Percentiles rank a stretch among this genome's conserved stretches.
Evolutionary conservation across 2,113 vertebrate species (phyloP).

Genomic region (Gobiocypris rarus): DNA sequence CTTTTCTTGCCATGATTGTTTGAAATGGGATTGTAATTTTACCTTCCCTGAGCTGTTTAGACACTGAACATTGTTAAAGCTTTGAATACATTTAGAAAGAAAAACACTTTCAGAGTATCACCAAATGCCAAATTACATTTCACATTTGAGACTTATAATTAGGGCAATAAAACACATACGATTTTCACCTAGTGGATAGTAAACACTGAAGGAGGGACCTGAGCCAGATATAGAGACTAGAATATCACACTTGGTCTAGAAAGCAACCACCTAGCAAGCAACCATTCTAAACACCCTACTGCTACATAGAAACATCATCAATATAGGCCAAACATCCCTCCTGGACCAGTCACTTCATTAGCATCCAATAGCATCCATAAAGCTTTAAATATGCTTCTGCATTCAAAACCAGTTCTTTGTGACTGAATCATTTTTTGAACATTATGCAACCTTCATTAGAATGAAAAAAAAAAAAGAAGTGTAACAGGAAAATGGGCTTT

Average conservation of each 20-base stretch:
- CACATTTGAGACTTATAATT: neutral
- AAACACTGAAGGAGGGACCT: neutral
- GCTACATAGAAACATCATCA: too few relatives aligned
- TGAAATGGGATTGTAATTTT: neutral
- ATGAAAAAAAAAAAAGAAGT: neutral
- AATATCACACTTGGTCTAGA: too few relatives aligned
- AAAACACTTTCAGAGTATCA: neutral
- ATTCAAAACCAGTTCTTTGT: neutral
- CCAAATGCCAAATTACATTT: neutral
- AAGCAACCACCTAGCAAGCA: too few relatives aligned
- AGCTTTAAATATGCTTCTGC: neutral
- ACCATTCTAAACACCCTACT: too few relatives aligned
- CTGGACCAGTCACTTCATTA: neutral
- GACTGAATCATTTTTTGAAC: neutral
- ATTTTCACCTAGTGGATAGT: neutral
- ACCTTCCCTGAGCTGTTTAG: neutral
- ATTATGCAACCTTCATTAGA: conserved; percentile 25
- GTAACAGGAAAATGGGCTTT: conserved; percentile 7
- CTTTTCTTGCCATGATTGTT: conserved; percentile 3
- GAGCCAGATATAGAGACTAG: too few relatives aligned
- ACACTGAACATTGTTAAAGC: neutral
- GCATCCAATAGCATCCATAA: neutral
- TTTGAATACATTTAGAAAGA: neutral
- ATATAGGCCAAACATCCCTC: neutral
- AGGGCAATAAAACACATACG: neutral